These are phyloP conservation scores for Sebastiscus tertius DNA, from an alignment of 2,797 vertebrate species.

Conservation along the genomic window DNA sequence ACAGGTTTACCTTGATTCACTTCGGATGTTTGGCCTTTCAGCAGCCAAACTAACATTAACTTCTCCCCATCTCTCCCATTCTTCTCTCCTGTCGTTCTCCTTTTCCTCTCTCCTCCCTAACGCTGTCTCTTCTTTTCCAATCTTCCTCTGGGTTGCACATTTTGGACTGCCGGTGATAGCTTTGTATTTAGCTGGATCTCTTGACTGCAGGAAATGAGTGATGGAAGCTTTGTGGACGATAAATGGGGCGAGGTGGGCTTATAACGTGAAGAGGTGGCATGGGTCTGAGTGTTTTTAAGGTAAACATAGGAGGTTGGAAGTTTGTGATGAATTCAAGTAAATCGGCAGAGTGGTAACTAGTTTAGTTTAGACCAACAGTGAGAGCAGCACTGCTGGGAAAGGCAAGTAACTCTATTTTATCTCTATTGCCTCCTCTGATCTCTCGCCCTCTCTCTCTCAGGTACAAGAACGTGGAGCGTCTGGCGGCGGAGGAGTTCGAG, in stretches of 20 bases:
- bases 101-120: not conserved
- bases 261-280: not conserved
- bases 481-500: conserved; percentile 92
- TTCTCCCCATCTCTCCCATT: conserved; percentile 22
- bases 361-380: not conserved
- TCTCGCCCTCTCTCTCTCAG: conserved; percentile 73
- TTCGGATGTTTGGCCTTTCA: conserved; percentile 58
- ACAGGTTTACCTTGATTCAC: conserved; percentile 72
- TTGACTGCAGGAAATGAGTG: not conserved
- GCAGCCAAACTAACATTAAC: conserved; percentile 35
- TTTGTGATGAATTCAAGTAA: not conserved
- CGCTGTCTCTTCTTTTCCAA: conserved; percentile 7
- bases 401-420: not conserved
- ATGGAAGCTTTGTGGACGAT: conserved; percentile 6
- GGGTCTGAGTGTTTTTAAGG: not conserved
- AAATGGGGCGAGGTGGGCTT: conserved; percentile 15
- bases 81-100: not conserved
- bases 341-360: not conserved
- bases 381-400: not conserved
- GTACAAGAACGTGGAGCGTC: conserved; percentile 94
- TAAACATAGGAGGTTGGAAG: not conserved
- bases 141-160: conserved; percentile 7
- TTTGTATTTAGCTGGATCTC: not conserved
- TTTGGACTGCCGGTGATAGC: conserved; percentile 26
- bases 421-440: conserved; percentile 12